Base-by-base conservation (phyloP, 2,888 invertebrate genomes). In the Xanthia togata region DNA sequence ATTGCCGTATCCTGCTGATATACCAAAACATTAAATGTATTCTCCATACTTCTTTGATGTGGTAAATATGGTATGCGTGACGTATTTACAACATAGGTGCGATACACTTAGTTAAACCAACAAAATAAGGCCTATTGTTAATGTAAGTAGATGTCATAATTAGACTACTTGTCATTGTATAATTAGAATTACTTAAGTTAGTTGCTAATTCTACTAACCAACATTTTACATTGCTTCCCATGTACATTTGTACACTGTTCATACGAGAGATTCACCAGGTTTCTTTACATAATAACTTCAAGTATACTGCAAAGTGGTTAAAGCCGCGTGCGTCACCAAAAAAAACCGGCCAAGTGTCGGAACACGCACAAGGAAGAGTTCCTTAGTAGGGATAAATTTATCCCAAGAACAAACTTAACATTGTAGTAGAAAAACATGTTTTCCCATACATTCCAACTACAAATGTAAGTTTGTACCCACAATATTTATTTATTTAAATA, bases 261-360 rank as follows among this genome's bases (percentile, higher is more conserved):
- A 35, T 57, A 53, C 41, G 50, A 64, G 9, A 20, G 12, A 62
- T 63, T 50, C 20, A 44, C 31, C 38, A 67, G 2, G 57, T 68
- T 75, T 57, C 53, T n/a, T 76, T 64, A 69, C 59, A 31, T 60
- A 81, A 81, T 41, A 71, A 47, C 68, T 59, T 76, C 17, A 63
- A 70, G 65, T 44, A 8, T 44, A 47, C n/a, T n/a, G n/a, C n/a
- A n/a, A n/a, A n/a, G n/a, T n/a, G n/a, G n/a, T n/a, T n/a, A n/a
- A n/a, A n/a, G n/a, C n/a, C n/a, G n/a, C n/a, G n/a, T n/a, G n/a
- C n/a, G n/a, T n/a, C n/a, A n/a, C n/a, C n/a, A n/a, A 31, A 31
- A 31, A 31, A 31, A 31, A 31, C 31, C 31, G 31, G 1, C 31
- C 38, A n/a, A n/a, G 38, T 38, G 38, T 38, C 38, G 38, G 38